Base-by-base conservation (phyloP, 1,140 invertebrate genomes). In the Trichogramma pretiosum region DNA sequence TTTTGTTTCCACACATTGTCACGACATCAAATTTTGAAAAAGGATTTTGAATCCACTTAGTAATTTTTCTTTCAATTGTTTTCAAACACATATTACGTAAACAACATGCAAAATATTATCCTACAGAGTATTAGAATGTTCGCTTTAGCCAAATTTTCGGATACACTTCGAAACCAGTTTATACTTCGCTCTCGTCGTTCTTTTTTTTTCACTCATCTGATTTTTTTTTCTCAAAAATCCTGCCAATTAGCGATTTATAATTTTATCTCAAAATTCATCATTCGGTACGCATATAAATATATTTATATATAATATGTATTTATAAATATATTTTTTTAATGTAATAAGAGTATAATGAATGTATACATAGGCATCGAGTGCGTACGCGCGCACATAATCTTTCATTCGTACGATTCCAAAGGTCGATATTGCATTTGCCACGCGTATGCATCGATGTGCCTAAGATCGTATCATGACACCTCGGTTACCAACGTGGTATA, bases 51-150 rank as follows among this genome's bases (percentile, higher is more conserved):
- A 64, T 64, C 62, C 60, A 51, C n/a, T n/a, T n/a, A n/a, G n/a
- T n/a, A n/a, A n/a, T n/a, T n/a, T n/a, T n/a, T n/a, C n/a, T n/a
- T n/a, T n/a, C n/a, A n/a, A n/a, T n/a, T n/a, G n/a, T 63, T 45
- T 18, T 23, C 62, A 67, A 68, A 71, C 67, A 71, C 67, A 66
- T 65, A 69, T 67, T 65, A 70, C 67, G 62, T 67, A 63, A 71
- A 70, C 63, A 71, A 70, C 66, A 70, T 70, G 63, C 65, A 70
- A 71, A 66, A 70, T 68, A 69, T 70, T 68, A 67, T 57, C 57
- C 64, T 69, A 68, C 56, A 52, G 54, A 59, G 56, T 66, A 58
- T 60, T 67, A 65, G 53, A 59, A 64, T 68, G 53, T 38, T 57
- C 47, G 55, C 44, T 58, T 54, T 45, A 53, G 46, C 10, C 33